A percentile compares a stretch with the other conserved stretches of the same genome.
Evolutionary conservation across 2,113 vertebrate genomes (phyloP).

Genomic region (Ailurus styani): DNA sequence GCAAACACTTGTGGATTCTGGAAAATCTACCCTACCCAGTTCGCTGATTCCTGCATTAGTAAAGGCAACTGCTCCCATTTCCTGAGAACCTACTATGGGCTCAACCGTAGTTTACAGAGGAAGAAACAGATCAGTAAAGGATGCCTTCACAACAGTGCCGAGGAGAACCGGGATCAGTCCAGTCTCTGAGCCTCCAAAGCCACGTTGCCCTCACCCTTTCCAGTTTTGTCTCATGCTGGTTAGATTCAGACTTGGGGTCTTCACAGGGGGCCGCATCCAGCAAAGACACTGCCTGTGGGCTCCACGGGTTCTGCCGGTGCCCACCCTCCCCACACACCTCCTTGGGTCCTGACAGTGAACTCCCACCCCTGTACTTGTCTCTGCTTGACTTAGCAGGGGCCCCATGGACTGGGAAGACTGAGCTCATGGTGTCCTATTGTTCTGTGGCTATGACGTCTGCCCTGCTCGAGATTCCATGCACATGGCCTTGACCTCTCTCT

Average conservation of each 20-base stretch:
- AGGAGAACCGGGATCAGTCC: neutral
- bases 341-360: neutral
- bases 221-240: neutral
- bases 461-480: neutral
- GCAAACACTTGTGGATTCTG: neutral
- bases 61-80: neutral
- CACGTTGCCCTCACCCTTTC: accelerated
- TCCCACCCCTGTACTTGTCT: neutral
- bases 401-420: accelerated
- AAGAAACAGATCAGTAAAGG: neutral
- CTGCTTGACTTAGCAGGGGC: too few species aligned
- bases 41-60: neutral
- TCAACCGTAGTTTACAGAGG: neutral
- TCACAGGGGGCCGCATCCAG: neutral
- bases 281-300: accelerated
- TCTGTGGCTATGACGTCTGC: accelerated
- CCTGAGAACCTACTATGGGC: neutral
- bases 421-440: accelerated
- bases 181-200: neutral
- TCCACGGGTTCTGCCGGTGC: accelerated
- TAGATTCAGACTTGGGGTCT: neutral
- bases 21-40: neutral
- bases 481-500: neutral
- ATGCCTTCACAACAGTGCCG: neutral
- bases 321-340: neutral